phyloP scores from a whole-genome alignment of 2,113 vertebrate genomes.

The Rhea pennata region DNA sequence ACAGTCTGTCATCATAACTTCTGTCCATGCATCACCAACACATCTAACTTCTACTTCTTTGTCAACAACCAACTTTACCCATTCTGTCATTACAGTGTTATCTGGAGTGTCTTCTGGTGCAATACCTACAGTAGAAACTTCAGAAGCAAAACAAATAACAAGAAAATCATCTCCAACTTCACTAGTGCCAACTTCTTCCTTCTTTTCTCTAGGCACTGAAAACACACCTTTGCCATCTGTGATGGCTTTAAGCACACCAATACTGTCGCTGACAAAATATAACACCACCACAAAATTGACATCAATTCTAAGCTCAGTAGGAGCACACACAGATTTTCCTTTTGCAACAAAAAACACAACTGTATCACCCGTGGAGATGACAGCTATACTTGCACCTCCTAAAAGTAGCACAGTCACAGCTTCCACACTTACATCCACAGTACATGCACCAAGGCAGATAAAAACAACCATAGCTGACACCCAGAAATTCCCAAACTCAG shows the following conservation, averaged over 20 bases:
- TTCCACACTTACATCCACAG: slow-evolving; percentile 62
- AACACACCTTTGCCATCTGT: slow-evolving; percentile 69
- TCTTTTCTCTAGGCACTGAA: slow-evolving; percentile 79
- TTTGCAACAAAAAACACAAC: slow-evolving; percentile 70
- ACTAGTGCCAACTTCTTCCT: slow-evolving; percentile 72
- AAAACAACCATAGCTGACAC: slow-evolving; percentile 67
- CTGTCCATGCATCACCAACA: slow-evolving; percentile 68
- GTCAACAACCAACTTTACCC: slow-evolving; percentile 68
- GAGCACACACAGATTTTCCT: slow-evolving; percentile 72
- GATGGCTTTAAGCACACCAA: slow-evolving; percentile 68
- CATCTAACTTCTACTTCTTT: slow-evolving; percentile 27
- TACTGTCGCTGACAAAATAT: slow-evolving; percentile 68
- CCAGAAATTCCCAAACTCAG: slow-evolving; percentile 63
- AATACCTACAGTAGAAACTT: slow-evolving; percentile 71
- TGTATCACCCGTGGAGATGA: slow-evolving; percentile 38
- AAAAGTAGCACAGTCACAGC: slow-evolving; percentile 49
- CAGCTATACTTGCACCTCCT: slow-evolving; percentile 61
- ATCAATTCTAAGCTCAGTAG: slow-evolving; percentile 34
- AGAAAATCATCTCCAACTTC: slow-evolving; percentile 76
- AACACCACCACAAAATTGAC: slow-evolving; percentile 68
- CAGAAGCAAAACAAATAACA: slow-evolving; percentile 66
- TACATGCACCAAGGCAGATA: slow-evolving; percentile 73
- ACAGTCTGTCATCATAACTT: slow-evolving; percentile 58
- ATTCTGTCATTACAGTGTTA: slow-evolving; percentile 79
- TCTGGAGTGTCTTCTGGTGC: slow-evolving; percentile 71